These are phyloP conservation scores for Heliocidaris tuberculata DNA, from an alignment of 35 echinoderm and acorn worm species.

Conservation along the genomic window DNA sequence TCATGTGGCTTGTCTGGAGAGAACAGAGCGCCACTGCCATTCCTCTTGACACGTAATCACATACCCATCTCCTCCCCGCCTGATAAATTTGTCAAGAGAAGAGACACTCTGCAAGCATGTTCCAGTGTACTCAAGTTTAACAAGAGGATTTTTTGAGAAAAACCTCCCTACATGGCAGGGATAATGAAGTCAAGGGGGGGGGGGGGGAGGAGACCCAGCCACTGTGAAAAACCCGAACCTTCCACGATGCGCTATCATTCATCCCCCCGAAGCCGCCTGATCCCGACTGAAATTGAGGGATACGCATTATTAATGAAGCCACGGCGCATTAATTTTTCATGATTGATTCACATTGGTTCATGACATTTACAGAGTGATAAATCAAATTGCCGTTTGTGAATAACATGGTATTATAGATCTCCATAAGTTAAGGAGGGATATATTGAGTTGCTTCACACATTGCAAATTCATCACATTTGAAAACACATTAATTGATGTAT, in stretches of 20 bases:
- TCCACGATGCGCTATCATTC: not conserved
- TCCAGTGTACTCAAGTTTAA: slow-evolving; percentile 9
- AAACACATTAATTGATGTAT: not conserved
- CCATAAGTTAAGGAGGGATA: not conserved
- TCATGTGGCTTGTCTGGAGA: slow-evolving; percentile 15
- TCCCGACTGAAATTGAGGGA: not conserved
- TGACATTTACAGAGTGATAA: not conserved
- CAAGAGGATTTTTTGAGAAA: not conserved
- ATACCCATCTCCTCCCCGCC: slow-evolving; percentile 16
- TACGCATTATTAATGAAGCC: slow-evolving; percentile 12
- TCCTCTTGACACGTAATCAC: slow-evolving; percentile 22
- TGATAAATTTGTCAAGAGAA: slow-evolving; percentile 39
- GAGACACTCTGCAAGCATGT: slow-evolving; percentile 26
- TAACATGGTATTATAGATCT: not conserved
- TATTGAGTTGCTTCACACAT: not conserved
- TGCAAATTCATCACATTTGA: not conserved
- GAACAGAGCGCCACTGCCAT: not conserved
- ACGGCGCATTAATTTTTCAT: slow-evolving; percentile 5
- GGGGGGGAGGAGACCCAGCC: not conserved
- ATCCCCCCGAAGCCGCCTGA: not conserved
- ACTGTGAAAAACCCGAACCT: not conserved
- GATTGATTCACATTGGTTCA: not conserved
- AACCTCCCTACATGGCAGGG: not conserved
- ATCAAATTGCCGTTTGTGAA: too few species aligned
- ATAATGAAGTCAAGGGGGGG: not conserved